Evolutionary conservation across 2,888 invertebrate species (phyloP), one percentile per base, ranked within the genome.

Genomic region (Habrosyne pyritoides): DNA sequence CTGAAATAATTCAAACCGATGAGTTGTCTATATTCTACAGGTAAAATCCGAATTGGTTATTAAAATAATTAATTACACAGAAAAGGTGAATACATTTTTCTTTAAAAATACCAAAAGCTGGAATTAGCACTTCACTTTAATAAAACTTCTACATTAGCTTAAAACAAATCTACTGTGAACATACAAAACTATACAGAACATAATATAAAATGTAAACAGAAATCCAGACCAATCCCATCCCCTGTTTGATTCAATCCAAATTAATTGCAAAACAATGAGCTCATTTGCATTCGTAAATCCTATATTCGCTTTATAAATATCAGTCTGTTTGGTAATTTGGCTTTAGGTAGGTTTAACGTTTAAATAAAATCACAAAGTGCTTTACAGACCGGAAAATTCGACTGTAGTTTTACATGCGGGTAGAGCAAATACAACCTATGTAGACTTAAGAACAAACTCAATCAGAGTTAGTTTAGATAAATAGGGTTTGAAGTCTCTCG

Each of bases 321-420:
- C 67, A 70, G 66, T 48, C 48, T 69, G 63, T 72, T 72, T 68
- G 70, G 63, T 61, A 52, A 57, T 26, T 18, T 61, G 62, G 58
- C 66, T 68, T 69, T 73, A 71, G 70, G 66, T 72, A 69, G 65
- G 60, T 73, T 67, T 63, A 55, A 55, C 69, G 67, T 73, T 74
- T 75, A 79, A 83, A 84, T 79, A 83, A 78, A 81, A 84, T 83
- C 77, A 86, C 89, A 90, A 90, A 89, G 87, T 83, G 84, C 67
- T 67, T 72, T 59, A 69, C 69, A 88, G 89, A 91, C 89, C 79
- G 91, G 85, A 89, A 89, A 91, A 90, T 89, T 89, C 76, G 77
- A 72, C 76, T 79, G 79, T 86, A 76, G 84, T 83, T 77, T 82
- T 78, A 83, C 83, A 91, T 91, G 89, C 88, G 91, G 91, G 91